Conservation (phyloP, 2,888 invertebrate species). For the Baronia brevicornis region DNA sequence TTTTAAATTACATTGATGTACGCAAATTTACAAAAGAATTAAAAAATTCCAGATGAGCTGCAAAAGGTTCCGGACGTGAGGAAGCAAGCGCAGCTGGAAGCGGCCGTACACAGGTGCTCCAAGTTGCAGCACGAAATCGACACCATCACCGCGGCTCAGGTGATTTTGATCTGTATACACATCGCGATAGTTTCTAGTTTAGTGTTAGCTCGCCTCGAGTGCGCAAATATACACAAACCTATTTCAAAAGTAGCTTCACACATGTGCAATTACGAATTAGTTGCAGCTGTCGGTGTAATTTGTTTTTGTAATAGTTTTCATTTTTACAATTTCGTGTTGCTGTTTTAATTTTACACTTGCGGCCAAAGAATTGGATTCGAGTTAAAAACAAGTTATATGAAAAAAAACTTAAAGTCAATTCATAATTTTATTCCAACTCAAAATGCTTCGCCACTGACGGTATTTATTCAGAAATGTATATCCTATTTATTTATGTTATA, state of each 20-base stretch:
- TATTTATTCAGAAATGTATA: too few relatives aligned
- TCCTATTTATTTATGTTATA: too few relatives aligned
- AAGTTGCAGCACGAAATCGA: slow-evolving; percentile 62
- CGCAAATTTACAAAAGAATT: not conserved
- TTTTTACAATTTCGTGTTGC: too few relatives aligned
- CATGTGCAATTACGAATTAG: slow-evolving; percentile 5
- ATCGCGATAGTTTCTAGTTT: not conserved
- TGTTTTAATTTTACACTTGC: not conserved
- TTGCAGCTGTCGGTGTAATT: slow-evolving; percentile 5
- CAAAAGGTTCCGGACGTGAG: slow-evolving; percentile 64
- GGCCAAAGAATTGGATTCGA: not conserved
- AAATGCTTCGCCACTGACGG: too few relatives aligned
- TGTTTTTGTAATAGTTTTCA: too few relatives aligned
- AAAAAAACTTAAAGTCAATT: too few relatives aligned
- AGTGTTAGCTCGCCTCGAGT: not conserved
- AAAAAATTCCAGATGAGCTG: slow-evolving; percentile 51
- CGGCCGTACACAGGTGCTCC: slow-evolving; percentile 55
- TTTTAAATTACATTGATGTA: too few relatives aligned
- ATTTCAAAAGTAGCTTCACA: not conserved
- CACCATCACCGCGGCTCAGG: slow-evolving; percentile 55
- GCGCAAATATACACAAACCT: too few relatives aligned
- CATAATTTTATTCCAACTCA: too few relatives aligned
- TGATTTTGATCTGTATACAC: slow-evolving; percentile 23
- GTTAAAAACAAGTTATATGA: too few relatives aligned
- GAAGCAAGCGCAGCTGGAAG: slow-evolving; percentile 60